These are phyloP conservation scores for Raja brachyura DNA, from an alignment of 2,113 vertebrate species.

Conservation along the genomic window DNA sequence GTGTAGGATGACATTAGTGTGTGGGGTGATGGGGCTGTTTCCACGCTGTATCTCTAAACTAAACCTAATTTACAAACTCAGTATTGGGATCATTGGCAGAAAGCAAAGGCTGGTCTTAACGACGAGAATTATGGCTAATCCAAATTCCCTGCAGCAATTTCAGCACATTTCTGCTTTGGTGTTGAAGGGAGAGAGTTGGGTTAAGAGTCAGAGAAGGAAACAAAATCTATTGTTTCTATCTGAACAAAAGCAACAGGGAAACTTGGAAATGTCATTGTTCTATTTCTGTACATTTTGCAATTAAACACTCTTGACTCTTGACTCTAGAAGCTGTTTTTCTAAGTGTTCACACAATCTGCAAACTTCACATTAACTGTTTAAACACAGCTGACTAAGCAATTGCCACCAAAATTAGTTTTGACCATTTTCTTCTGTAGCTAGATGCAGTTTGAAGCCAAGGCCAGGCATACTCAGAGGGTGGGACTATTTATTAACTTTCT, in stretches of 20 bases:
- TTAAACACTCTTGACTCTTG: too few species aligned
- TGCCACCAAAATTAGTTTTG: background rate
- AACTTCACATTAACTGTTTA: background rate
- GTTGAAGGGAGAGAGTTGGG: background rate
- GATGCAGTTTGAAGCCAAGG: background rate
- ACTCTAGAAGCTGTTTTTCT: background rate
- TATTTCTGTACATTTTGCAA: background rate
- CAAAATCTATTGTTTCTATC: background rate
- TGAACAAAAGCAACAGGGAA: background rate
- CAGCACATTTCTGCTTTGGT: background rate
- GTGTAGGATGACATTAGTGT: too few species aligned
- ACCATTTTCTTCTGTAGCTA: background rate
- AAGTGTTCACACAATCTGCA: background rate
- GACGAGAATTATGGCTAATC: background rate
- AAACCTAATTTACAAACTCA: background rate
- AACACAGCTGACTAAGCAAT: background rate
- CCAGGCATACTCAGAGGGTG: background rate
- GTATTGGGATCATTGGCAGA: background rate
- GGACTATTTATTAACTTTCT: background rate
- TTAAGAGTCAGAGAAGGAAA: background rate
- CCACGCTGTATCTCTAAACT: too few species aligned
- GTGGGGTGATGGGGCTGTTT: too few species aligned
- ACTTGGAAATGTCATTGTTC: background rate
- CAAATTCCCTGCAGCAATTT: background rate
- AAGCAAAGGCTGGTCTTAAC: background rate